Percentiles rank a stretch among this genome's conserved stretches.
Conservation (phyloP, 2,888 invertebrate genomes). For the Megastigmus dorsalis region DNA sequence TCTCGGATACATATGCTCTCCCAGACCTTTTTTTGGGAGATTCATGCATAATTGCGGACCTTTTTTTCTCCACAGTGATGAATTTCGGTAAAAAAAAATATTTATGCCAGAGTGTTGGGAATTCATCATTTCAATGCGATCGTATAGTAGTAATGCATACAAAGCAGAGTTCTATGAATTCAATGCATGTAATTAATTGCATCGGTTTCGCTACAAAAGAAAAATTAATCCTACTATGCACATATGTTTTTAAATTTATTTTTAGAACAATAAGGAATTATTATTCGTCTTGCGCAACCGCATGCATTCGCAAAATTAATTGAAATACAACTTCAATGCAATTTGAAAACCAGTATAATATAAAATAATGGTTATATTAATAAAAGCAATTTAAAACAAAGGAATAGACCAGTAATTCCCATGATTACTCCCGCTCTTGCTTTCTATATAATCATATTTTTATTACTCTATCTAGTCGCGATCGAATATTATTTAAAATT, state of each 20-base stretch:
- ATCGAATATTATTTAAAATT: conserved; percentile 7
- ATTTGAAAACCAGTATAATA: too few species aligned
- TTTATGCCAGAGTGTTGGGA: not conserved
- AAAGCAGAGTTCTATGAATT: too few species aligned
- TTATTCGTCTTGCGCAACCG: too few species aligned
- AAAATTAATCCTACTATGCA: too few species aligned
- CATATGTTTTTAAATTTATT: too few species aligned
- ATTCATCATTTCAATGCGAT: not conserved
- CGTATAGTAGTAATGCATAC: too few species aligned
- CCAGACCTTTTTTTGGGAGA: not conserved
- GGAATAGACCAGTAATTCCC: not conserved
- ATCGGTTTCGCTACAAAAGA: too few species aligned
- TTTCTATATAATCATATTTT: not conserved
- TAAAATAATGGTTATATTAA: too few species aligned
- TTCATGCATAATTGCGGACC: conserved; percentile 29
- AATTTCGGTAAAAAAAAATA: conserved; percentile 11
- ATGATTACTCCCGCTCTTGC: not conserved
- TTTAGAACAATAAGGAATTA: too few species aligned
- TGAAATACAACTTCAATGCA: too few species aligned
- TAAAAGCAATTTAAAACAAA: not conserved
- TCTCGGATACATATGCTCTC: not conserved
- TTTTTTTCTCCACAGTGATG: not conserved
- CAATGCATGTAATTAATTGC: too few species aligned
- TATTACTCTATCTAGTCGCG: not conserved
- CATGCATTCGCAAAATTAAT: too few species aligned